Percentiles rank a stretch among this genome's conserved stretches.
phyloP scores from a whole-genome alignment of 2,797 vertebrate genomes.

The Molossus molossus region DNA sequence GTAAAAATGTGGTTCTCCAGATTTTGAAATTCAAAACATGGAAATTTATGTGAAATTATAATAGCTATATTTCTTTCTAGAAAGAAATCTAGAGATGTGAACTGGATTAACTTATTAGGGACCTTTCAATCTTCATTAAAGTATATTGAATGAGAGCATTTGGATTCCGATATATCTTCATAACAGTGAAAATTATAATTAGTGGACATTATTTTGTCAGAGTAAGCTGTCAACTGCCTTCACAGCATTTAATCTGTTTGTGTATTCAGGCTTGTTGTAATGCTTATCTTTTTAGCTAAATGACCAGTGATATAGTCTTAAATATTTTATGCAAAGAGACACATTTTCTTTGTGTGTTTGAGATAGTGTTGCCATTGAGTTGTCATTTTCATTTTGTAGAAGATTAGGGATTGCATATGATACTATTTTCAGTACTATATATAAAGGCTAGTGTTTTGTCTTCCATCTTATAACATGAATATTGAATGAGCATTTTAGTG shows the following conservation, averaged over 20 bases:
- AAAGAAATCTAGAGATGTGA: slow-evolving; percentile 18
- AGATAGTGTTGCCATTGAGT: neutral
- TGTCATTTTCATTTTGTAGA: slow-evolving; percentile 32
- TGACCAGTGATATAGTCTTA: neutral
- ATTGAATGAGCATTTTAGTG: neutral
- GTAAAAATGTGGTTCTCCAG: neutral
- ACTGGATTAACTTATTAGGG: slow-evolving; percentile 5
- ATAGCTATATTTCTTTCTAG: neutral
- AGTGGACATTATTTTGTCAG: slow-evolving; percentile 65
- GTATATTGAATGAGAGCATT: slow-evolving; percentile 8
- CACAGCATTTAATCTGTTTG: slow-evolving; percentile 34
- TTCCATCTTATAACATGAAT: neutral
- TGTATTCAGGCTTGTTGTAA: slow-evolving; percentile 22
- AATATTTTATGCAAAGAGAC: slow-evolving; percentile 11
- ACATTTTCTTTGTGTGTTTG: slow-evolving; percentile 34
- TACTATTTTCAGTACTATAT: neutral
- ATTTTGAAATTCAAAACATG: slow-evolving; percentile 24
- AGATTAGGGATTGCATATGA: neutral
- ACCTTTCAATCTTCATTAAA: neutral
- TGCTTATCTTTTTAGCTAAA: slow-evolving; percentile 61
- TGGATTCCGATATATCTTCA: slow-evolving; percentile 32
- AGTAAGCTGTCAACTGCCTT: slow-evolving; percentile 29
- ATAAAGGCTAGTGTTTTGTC: neutral
- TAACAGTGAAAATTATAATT: slow-evolving; percentile 50
- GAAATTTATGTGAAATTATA: neutral